phyloP scores from a whole-genome alignment of 2,888 invertebrate genomes.

The Mantis religiosa region DNA sequence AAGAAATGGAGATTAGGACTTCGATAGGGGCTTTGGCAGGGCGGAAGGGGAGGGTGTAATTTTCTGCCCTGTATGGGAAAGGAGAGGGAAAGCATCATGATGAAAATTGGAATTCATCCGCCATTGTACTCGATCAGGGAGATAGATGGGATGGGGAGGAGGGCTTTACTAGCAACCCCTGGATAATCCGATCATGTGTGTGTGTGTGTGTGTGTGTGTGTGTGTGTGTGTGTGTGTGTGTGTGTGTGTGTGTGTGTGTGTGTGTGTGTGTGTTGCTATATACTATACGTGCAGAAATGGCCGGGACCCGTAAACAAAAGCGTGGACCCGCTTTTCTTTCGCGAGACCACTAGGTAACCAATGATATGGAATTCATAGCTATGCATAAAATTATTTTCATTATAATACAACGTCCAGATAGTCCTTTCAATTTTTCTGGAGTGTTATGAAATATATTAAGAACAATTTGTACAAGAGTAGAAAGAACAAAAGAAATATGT shows the following conservation, averaged over 20 bases:
- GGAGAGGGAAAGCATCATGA: conserved; percentile 15
- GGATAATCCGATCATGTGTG: conserved; percentile 3
- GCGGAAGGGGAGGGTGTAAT: conserved; percentile 1
- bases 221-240: background rate
- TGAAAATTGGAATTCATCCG: conserved; percentile 30
- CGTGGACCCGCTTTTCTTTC: background rate
- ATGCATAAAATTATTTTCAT: too few relatives aligned
- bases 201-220: too few relatives aligned
- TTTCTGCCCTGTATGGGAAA: conserved; percentile 20
- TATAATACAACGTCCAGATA: too few relatives aligned
- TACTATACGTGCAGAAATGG: background rate
- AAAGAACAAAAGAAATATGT: too few relatives aligned
- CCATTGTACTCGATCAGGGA: conserved; percentile 19
- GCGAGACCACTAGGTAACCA: background rate
- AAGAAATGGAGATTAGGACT: conserved; percentile 10
- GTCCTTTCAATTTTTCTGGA: too few relatives aligned
- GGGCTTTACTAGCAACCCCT: background rate
- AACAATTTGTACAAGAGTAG: too few relatives aligned
- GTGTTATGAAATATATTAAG: too few relatives aligned
- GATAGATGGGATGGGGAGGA: background rate
- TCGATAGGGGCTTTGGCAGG: background rate
- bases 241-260: too few relatives aligned
- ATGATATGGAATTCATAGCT: too few relatives aligned
- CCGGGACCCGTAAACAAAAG: background rate
- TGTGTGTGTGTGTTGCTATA: too few relatives aligned